Evolutionary conservation across 2,888 invertebrate species (phyloP).

Genomic region (Xestia sexstrigata): DNA sequence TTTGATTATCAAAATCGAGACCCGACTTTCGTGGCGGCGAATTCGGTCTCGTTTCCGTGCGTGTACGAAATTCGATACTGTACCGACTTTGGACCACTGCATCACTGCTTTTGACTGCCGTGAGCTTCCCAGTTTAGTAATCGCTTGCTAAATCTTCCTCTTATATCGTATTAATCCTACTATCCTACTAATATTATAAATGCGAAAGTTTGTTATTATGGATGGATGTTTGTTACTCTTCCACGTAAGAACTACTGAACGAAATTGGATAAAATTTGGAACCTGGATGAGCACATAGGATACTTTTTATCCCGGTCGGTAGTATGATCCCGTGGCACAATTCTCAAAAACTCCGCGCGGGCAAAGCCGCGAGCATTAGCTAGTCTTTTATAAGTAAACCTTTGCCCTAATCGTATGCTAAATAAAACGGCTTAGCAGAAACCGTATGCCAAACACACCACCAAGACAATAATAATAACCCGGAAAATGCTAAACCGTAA

Average conservation of each 20-base stretch:
- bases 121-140: neutral
- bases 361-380: no score
- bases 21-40: slow-evolving; percentile 32
- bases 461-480: slow-evolving; percentile 10
- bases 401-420: neutral
- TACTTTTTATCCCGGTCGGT: no score
- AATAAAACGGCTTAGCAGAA: neutral
- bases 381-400: neutral
- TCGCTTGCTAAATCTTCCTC: neutral
- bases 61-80: slow-evolving; percentile 19
- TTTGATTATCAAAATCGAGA: slow-evolving; percentile 55
- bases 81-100: neutral
- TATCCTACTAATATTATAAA: no score
- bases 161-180: neutral
- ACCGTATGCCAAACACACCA: neutral
- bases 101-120: neutral
- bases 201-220: no score
- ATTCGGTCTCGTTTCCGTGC: slow-evolving; percentile 22
- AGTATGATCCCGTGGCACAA: no score
- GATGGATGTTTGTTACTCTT: no score
- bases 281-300: no score
- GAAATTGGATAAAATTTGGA: no score
- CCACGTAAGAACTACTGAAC: no score
- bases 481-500: slow-evolving; percentile 26
- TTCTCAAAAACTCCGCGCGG: no score